phyloP scores from a whole-genome alignment of 2,797 vertebrate genomes.

The Geranospiza caerulescens region DNA sequence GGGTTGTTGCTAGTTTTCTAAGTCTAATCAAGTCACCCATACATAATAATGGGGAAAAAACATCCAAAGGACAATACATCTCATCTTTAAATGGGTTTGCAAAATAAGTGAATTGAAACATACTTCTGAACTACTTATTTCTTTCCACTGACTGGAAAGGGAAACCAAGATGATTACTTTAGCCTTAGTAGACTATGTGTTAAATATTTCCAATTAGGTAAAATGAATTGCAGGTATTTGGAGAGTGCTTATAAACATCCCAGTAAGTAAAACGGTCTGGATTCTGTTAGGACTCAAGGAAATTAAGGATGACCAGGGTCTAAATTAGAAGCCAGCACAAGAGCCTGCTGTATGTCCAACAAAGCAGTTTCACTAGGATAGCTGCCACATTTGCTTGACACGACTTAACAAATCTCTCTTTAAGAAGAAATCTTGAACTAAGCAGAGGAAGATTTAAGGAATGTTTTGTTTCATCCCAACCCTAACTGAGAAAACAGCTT shows the following conservation, averaged over 20 bases:
- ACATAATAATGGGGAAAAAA: background rate
- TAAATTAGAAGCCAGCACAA: background rate
- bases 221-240: background rate
- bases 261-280: background rate
- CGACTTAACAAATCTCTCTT: background rate
- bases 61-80: background rate
- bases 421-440: background rate
- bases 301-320: background rate
- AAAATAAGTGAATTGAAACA: background rate
- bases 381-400: background rate
- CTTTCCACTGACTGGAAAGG: background rate
- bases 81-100: background rate
- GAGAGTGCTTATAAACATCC: background rate
- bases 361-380: background rate
- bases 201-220: background rate
- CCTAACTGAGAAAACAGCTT: background rate
- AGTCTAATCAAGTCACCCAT: background rate
- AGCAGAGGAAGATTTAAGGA: background rate
- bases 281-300: background rate
- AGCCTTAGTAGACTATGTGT: background rate
- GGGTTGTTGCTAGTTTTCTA: background rate
- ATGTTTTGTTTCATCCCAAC: background rate
- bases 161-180: background rate
- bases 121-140: background rate
- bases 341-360: background rate